Base-by-base conservation (phyloP, 1,140 invertebrate species). In the Alviniconcha marisindica region DNA sequence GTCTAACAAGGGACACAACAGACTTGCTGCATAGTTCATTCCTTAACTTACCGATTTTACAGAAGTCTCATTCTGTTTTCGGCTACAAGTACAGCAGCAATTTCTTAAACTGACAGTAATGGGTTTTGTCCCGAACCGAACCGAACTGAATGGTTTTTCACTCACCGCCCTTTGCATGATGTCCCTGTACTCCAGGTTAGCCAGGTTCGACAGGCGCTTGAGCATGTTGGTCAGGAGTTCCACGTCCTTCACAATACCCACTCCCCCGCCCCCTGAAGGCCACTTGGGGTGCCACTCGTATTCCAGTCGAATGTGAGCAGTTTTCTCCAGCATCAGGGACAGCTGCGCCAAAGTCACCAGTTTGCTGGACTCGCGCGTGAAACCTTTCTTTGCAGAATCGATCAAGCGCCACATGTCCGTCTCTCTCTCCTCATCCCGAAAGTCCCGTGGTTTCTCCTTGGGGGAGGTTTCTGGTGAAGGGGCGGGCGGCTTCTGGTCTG, bases 281-380 rank as follows among this genome's bases (percentile, higher is more conserved):
- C 48, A 82, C 33, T 80, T 77, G 42, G 82, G 81, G 15, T 54
- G 93, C 96, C 96, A 98, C 94, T 96, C 96, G 92, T 98, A 98
- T 91, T 97, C 96, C 66, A 98, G 92, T 84, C 95, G 94, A 33
- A 98, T 91, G 92, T 96, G 97, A 0, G 96, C 96, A 85, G 97
- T 96, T 77, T 95, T 94, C 18, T 97, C 97, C 93, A 97, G 96
- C 95, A 97, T 97, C 83, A 98, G 94, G 94, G 97, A 98, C n/a
- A 98, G 91, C 93, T 98, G 97, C 0, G 97, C 97, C 66, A 98
- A 94, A 44, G 96, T 97, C 44, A 98, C 94, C 42, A 95, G 95
- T 28, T 96, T 96, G 10, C 95, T 95, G 91, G 96, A 96, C 18
- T 95, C 93, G 1, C 95, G 89, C 71, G 96, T 97, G 97, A 97